These are phyloP conservation scores for Chrysopa pallens DNA, from an alignment of 1,140 invertebrate genomes.

Conservation along the genomic window DNA sequence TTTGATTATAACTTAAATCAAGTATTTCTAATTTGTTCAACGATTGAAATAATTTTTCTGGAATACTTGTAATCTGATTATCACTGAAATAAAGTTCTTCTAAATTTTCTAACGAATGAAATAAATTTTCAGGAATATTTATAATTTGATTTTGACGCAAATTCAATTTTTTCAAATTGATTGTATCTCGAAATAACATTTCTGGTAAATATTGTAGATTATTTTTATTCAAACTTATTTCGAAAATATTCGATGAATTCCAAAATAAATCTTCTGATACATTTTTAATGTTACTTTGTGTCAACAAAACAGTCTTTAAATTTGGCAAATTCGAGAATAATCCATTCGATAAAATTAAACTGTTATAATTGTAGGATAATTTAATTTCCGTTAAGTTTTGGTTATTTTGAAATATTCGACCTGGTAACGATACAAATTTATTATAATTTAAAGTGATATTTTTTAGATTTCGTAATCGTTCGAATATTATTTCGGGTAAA, in stretches of 20 bases:
- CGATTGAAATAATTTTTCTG: too few species aligned
- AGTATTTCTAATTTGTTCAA: too few species aligned
- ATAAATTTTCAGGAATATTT: not conserved
- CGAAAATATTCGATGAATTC: conserved; percentile 30
- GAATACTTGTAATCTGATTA: too few species aligned
- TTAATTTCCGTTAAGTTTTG: conserved; percentile 29
- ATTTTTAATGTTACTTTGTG: conserved; percentile 14
- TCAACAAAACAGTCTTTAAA: conserved; percentile 28
- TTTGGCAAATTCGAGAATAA: conserved; percentile 34
- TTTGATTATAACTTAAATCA: too few species aligned
- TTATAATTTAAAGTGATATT: conserved; percentile 37
- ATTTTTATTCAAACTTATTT: conserved; percentile 25
- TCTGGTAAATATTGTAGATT: not conserved
- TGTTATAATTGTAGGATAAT: conserved; percentile 30
- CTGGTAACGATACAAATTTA: conserved; percentile 35
- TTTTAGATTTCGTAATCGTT: conserved; percentile 24
- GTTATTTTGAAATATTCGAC: conserved; percentile 33
- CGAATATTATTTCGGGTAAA: conserved; percentile 2
- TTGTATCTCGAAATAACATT: too few species aligned
- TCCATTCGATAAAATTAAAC: conserved; percentile 29
- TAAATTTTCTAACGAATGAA: too few species aligned
- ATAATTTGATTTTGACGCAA: conserved; percentile 2
- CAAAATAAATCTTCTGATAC: conserved; percentile 36
- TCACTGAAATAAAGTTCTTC: too few species aligned
- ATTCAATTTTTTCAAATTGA: not conserved